A percentile compares a stretch with the other conserved stretches of the same genome.
Conservation (phyloP, 1,140 invertebrate species). For the Formica exsecta region DNA sequence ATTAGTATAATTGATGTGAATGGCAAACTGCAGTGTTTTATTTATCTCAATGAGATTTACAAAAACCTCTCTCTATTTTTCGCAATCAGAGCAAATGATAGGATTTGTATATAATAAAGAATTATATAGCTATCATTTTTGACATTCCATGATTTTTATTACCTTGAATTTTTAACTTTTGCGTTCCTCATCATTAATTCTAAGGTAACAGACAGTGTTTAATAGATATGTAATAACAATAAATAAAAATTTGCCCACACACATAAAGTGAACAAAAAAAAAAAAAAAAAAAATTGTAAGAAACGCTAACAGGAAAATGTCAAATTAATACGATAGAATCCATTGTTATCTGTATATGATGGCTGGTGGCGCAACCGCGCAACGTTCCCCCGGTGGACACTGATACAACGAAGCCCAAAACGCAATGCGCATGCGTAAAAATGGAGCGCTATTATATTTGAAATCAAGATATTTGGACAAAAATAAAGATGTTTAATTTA, state of each 20-base stretch:
- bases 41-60: not conserved
- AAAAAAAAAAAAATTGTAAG: slow-evolving; percentile 45
- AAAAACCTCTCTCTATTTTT: not conserved
- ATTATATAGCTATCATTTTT: slow-evolving; percentile 1
- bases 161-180: slow-evolving; percentile 67
- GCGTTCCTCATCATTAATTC: slow-evolving; percentile 68
- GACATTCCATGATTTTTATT: slow-evolving; percentile 44
- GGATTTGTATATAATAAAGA: slow-evolving; percentile 16
- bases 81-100: not conserved
- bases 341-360: slow-evolving; percentile 24
- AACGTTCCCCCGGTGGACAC: not conserved
- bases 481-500: not conserved
- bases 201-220: slow-evolving; percentile 9
- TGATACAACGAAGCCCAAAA: not conserved
- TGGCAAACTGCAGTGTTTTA: not conserved
- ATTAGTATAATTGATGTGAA: not conserved
- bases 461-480: not conserved
- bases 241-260: slow-evolving; percentile 44
- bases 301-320: slow-evolving; percentile 45
- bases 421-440: not conserved
- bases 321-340: slow-evolving; percentile 1
- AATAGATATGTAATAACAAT: slow-evolving; percentile 46
- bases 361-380: not conserved
- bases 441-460: not conserved
- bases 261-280: slow-evolving; percentile 44